Conservation (phyloP, 2,797 vertebrate genomes). For the Acomys russatus region DNA sequence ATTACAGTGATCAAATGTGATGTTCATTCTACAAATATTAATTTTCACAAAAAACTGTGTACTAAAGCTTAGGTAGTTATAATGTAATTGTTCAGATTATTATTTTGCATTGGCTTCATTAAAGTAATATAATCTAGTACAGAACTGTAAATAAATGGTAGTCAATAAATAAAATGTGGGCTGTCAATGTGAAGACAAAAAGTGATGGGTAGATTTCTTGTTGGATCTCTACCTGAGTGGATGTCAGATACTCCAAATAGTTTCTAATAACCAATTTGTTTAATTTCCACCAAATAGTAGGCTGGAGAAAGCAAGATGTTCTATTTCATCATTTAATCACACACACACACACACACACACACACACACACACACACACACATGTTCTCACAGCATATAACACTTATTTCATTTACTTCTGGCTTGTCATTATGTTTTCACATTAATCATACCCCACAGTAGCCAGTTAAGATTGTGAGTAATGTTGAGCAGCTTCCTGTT, state of each 20-base stretch:
- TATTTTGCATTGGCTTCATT: constrained; percentile 39
- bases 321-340: not conserved
- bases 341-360: too few species aligned
- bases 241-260: not conserved
- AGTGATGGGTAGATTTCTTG: not conserved
- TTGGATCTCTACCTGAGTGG: not conserved
- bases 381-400: constrained; percentile 40
- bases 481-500: not conserved
- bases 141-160: constrained; percentile 9
- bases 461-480: constrained; percentile 37
- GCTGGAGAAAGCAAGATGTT: not conserved
- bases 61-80: constrained; percentile 35
- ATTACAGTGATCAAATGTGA: not conserved
- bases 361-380: not conserved
- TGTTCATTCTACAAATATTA: constrained; percentile 38
- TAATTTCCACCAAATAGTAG: constrained; percentile 30
- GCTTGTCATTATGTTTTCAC: not conserved
- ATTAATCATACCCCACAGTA: constrained; percentile 17
- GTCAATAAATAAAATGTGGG: constrained; percentile 50
- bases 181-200: constrained; percentile 15
- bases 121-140: constrained; percentile 31
- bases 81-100: constrained; percentile 33
- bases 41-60: constrained; percentile 58
- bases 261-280: not conserved
- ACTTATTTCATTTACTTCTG: not conserved